These are phyloP conservation scores for Rhizomys pruinosus DNA, from an alignment of 2,113 vertebrate species.

Conservation along the genomic window DNA sequence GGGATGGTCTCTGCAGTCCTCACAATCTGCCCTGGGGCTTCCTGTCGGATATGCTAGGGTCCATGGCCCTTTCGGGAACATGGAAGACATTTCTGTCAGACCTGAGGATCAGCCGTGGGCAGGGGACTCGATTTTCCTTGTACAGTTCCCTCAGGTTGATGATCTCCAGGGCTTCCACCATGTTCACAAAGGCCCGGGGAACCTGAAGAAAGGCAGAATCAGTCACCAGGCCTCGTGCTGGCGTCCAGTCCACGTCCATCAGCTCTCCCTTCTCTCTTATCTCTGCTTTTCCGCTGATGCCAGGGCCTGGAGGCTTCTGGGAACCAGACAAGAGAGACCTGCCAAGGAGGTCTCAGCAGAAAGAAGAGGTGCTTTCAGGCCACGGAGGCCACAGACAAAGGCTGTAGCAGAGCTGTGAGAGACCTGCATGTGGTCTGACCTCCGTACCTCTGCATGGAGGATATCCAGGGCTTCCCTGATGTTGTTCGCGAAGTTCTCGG, in stretches of 20 bases:
- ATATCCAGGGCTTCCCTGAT: conserved; percentile 84
- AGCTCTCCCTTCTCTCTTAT: no score
- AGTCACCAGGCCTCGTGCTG: not conserved
- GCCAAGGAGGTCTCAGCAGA: not conserved
- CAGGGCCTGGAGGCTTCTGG: not conserved
- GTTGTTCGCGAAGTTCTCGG: conserved; percentile 82
- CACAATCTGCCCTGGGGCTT: not conserved
- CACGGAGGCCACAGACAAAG: not conserved
- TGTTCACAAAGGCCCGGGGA: conserved; percentile 87
- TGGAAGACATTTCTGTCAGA: conserved; percentile 62
- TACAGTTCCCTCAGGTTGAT: conserved; percentile 80
- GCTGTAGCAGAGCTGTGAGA: not conserved
- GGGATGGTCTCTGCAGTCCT: not conserved
- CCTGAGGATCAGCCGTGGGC: conserved; percentile 83
- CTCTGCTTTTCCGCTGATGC: not conserved
- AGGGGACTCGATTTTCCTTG: not conserved
- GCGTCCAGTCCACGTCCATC: not conserved
- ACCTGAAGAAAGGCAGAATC: conserved; percentile 80
- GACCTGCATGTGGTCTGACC: fast-evolving
- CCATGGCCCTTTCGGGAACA: fast-evolving
- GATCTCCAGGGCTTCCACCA: conserved; percentile 81
- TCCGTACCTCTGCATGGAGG: conserved; percentile 86
- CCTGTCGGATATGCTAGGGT: not conserved
- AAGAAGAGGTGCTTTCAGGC: not conserved
- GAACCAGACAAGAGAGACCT: not conserved